Base-by-base conservation (phyloP, 2,888 invertebrate species). In the Epistrophe grossulariae region DNA sequence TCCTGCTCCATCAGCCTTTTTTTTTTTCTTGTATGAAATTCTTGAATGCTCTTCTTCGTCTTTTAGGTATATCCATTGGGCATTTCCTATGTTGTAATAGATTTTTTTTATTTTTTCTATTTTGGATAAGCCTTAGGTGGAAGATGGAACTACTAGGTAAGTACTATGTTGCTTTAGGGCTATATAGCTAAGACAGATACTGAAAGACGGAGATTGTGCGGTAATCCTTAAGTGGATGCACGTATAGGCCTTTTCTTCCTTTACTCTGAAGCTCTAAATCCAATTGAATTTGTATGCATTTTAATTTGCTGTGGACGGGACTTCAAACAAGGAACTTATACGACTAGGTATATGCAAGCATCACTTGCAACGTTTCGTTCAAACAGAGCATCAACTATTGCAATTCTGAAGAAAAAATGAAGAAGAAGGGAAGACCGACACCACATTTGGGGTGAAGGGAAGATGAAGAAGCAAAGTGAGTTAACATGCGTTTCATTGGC, bases 141-240 rank as follows among this genome's bases (percentile, higher is more conserved):
- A 31, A 1, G 40, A 43, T 43, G 43, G 43, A 24, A 28, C 24
- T 8, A 10, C 38, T 38, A 19, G 38, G 31, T 31, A 31, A 0
- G 0, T 35, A 35, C 35, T 31, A 31, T 17, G 19, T 38, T 43
- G 60, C 70, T 70, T 35, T 62, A 35, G 64, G 45, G 28, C 24
- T 40, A 5, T 24, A n/a, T n/a, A n/a, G n/a, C n/a, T n/a, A 59
- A n/a, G 2, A 74, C 57, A 24, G 72, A 48, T 13, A 48, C 31
- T 7, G 19, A 60, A 4, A 28, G 35, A 45, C 57, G 31, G 50
- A 50, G 74, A 62, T 43, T 80, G 71, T 71, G 66, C 35, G 28
- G 59, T 24, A 78, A 78, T 52, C 77, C 77, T 72, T 82, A 79
- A 79, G 79, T 83, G 73, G 55, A 79, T 73, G 50, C 72, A 83